These are phyloP conservation scores for Pterostichus madidus DNA, from an alignment of 2,888 invertebrate genomes.

Conservation along the genomic window DNA sequence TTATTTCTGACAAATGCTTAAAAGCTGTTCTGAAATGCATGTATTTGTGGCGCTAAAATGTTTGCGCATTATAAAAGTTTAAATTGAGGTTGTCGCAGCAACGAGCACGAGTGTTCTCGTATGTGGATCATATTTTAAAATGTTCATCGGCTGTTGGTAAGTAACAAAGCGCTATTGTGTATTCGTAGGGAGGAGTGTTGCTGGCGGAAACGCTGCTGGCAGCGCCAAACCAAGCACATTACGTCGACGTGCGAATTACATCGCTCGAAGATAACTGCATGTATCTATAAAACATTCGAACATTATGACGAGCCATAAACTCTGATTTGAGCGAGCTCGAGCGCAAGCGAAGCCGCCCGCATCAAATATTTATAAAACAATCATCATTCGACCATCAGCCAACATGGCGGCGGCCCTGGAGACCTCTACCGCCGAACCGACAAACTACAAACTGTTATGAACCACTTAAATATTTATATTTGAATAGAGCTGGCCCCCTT, in stretches of 20 bases:
- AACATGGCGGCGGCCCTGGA: slow-evolving; percentile 77
- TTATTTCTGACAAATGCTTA: slow-evolving; percentile 1
- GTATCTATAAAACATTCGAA: slow-evolving; percentile 77
- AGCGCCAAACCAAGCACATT: slow-evolving; percentile 30
- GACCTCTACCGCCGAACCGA: slow-evolving; percentile 71
- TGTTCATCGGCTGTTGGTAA: slow-evolving; percentile 44
- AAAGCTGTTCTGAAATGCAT: slow-evolving; percentile 11
- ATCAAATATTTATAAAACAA: slow-evolving; percentile 78
- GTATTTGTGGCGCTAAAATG: slow-evolving; percentile 15
- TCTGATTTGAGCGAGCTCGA: slow-evolving; percentile 77
- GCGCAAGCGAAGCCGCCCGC: slow-evolving; percentile 72
- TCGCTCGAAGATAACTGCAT: slow-evolving; percentile 74
- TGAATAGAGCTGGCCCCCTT: slow-evolving; percentile 78
- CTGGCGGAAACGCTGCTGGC: not conserved
- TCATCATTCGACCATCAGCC: slow-evolving; percentile 78
- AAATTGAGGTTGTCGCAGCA: slow-evolving; percentile 1
- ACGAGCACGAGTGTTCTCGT: not conserved
- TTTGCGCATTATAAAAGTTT: slow-evolving; percentile 46
- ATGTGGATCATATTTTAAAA: slow-evolving; percentile 9
- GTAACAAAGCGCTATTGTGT: slow-evolving; percentile 45
- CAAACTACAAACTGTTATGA: slow-evolving; percentile 78
- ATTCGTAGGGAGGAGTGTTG: slow-evolving; percentile 12
- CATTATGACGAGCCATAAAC: slow-evolving; percentile 78
- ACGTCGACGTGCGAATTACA: slow-evolving; percentile 63
- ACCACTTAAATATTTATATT: slow-evolving; percentile 78